Base-by-base conservation (phyloP, 2,797 vertebrate species). In the Paguma larvata region DNA sequence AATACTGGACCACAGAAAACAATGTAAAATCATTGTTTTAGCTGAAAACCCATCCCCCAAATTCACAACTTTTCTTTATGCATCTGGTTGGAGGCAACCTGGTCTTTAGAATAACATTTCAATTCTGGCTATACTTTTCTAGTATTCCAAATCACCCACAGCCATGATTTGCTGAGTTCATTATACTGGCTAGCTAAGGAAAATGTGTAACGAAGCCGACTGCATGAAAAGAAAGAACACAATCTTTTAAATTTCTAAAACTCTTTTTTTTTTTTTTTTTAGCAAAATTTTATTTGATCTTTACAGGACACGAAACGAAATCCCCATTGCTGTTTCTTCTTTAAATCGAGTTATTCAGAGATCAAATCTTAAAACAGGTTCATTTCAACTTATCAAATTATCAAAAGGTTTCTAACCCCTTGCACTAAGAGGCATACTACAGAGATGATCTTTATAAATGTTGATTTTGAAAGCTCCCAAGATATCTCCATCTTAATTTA, bases 281-380 rank as follows among this genome's bases (percentile, higher is more conserved):
- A n/a, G n/a, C n/a, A n/a, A n/a, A 88, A 85, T 87, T 51, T 84
- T 84, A 94, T 82, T 48, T 79, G 65, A 95, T 91, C 21, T 89
- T 65, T 53, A 14, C 1, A 89, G 44, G 77, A 75, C 65, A 77
- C 32, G 16, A 95, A 96, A 62, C 25, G 83, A 86, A 95, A 95
- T 79, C 51, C 65, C 89, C 27, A 67, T 23, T 95, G 38, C 18
- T 89, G 15, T 89, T 96, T 96, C 83, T 91, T 97, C 87, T 85
- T 77, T 93, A 59, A 59, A 93, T 72, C 56, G 53, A 88, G 44
- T 89, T 91, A 95, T 65, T 83, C 23, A 56, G 13, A 84, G 51
- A 65, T 72, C 41, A 70, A 75, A 27, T 91, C 83, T 85, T 84
- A 77, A 85, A 94, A 73, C 5, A 86, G 14, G 44, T 59, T 91